Conservation (phyloP, 2,888 invertebrate genomes). For the Endotricha flammealis region DNA sequence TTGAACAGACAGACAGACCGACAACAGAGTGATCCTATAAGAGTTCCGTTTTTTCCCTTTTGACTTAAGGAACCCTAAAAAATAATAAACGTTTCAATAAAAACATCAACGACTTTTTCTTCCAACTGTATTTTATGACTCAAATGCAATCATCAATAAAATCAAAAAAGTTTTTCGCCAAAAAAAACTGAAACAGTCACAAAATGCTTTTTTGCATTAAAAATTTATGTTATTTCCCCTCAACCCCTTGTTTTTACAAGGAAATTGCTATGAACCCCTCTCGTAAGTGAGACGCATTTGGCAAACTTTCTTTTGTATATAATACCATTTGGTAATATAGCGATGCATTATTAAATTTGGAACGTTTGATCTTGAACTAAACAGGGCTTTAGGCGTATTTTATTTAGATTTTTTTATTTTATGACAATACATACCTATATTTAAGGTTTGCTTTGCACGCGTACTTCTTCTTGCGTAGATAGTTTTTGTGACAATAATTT, state of each 20-base stretch:
- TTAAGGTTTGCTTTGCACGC: background rate
- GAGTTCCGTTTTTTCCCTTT: too few species aligned
- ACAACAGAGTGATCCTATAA: too few species aligned
- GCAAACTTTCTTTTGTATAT: constrained; percentile 44
- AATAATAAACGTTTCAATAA: too few species aligned
- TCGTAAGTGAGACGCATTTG: constrained; percentile 37
- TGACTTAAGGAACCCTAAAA: too few species aligned
- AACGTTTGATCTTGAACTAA: constrained; percentile 50
- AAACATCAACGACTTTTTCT: too few species aligned
- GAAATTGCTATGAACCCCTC: constrained; percentile 55
- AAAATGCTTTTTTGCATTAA: constrained; percentile 28
- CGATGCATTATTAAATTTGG: constrained; percentile 63
- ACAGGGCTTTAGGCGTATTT: constrained; percentile 27
- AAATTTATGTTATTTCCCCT: constrained; percentile 43
- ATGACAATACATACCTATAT: too few species aligned
- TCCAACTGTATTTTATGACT: too few species aligned
- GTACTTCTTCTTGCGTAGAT: background rate
- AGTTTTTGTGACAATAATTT: too few species aligned
- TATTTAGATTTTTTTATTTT: constrained; percentile 17
- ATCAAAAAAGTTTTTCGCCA: constrained; percentile 15
- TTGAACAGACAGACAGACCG: too few species aligned
- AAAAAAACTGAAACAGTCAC: constrained; percentile 19
- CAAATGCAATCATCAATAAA: constrained; percentile 17
- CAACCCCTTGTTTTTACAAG: constrained; percentile 67
- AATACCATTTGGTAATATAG: constrained; percentile 41